Percentiles rank a stretch among this genome's conserved stretches.
These are phyloP conservation scores for Noctua fimbriata DNA, from an alignment of 2,888 invertebrate genomes.

Conservation along the genomic window DNA sequence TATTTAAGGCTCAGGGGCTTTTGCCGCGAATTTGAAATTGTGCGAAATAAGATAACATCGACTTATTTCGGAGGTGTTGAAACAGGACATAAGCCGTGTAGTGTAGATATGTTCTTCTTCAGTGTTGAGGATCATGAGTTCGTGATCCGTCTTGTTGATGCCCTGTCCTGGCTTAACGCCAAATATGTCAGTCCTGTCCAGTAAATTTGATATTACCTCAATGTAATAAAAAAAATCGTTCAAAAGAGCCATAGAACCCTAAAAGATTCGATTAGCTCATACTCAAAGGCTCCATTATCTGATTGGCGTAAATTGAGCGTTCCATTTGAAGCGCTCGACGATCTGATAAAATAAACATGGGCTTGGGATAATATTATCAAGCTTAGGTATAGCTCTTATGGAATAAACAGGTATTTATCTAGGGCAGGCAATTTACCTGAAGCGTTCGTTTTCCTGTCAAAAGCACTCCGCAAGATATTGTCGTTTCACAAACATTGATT, in stretches of 20 bases:
- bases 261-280: slow-evolving; percentile 42
- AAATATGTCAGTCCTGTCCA: no score
- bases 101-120: neutral
- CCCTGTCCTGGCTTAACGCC: neutral
- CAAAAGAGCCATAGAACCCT: slow-evolving; percentile 16
- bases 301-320: slow-evolving; percentile 54
- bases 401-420: slow-evolving; percentile 46
- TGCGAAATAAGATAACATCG: neutral
- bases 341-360: slow-evolving; percentile 60
- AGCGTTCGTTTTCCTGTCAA: slow-evolving; percentile 16
- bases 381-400: slow-evolving; percentile 30
- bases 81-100: neutral
- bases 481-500: slow-evolving; percentile 38
- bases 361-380: slow-evolving; percentile 38
- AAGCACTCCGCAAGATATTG: slow-evolving; percentile 4
- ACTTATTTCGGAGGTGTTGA: neutral
- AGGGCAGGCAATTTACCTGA: slow-evolving; percentile 29
- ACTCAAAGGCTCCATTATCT: slow-evolving; percentile 49
- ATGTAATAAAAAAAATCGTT: neutral
- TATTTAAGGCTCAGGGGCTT: neutral
- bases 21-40: neutral
- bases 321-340: slow-evolving; percentile 34
- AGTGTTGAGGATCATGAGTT: neutral
- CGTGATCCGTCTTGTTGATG: neutral
- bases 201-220: neutral